These are phyloP conservation scores for Branchinecta lynchi DNA, from an alignment of 1,140 invertebrate species.

Conservation along the genomic window DNA sequence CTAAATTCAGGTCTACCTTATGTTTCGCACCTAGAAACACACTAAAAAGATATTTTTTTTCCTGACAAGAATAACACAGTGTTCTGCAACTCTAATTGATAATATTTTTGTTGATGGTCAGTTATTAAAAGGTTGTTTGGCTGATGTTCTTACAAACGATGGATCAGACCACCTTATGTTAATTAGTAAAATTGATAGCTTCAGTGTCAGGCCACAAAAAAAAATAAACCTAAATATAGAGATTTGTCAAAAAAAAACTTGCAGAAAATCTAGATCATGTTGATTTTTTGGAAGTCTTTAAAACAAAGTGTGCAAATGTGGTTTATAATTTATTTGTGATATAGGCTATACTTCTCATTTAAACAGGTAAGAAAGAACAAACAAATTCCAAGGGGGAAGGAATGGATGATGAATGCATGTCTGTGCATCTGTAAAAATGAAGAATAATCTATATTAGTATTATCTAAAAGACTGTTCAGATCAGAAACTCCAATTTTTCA, in stretches of 20 bases:
- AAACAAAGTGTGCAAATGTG: neutral
- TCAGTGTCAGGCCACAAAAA: neutral
- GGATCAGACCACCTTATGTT: slow-evolving; percentile 8
- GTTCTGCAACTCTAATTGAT: neutral
- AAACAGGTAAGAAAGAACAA: slow-evolving; percentile 2
- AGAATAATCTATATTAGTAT: slow-evolving; percentile 7
- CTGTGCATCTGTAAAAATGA: slow-evolving; percentile 2
- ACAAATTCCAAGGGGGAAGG: slow-evolving; percentile 5
- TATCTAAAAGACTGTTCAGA: neutral
- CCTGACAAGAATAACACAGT: too few species aligned
- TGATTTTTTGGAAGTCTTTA: slow-evolving; percentile 10
- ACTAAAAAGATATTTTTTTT: too few species aligned
- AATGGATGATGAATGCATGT: slow-evolving; percentile 4
- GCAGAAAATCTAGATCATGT: slow-evolving; percentile 5
- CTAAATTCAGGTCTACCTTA: too few species aligned
- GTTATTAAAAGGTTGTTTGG: slow-evolving; percentile 6
- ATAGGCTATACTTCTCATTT: neutral
- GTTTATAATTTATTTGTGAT: slow-evolving; percentile 10
- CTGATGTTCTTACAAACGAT: slow-evolving; percentile 6
- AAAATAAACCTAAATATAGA: slow-evolving; percentile 7
- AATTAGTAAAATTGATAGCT: too few species aligned
- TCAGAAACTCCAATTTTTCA: neutral
- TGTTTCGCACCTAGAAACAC: too few species aligned
- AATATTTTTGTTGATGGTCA: slow-evolving; percentile 2
- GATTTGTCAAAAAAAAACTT: neutral